Evolutionary conservation across 2,888 invertebrate genomes (phyloP).

Genomic region (Buathra laborator): DNA sequence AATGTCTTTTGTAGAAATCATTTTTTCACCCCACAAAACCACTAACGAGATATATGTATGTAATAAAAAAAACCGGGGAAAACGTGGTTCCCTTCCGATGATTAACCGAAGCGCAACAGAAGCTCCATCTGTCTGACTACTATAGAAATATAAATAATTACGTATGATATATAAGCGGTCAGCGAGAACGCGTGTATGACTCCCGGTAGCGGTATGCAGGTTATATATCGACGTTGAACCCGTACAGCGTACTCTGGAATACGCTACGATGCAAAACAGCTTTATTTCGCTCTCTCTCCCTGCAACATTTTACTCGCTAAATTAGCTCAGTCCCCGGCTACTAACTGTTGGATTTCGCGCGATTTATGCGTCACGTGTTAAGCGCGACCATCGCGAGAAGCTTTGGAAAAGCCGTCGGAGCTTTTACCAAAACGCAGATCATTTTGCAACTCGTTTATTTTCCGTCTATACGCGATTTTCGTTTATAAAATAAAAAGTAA

Average conservation of each 20-base stretch:
- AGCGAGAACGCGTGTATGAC: constrained; percentile 62
- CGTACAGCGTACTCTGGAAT: constrained; percentile 57
- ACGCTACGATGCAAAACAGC: constrained; percentile 65
- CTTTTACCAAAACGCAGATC: constrained; percentile 12
- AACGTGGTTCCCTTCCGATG: constrained; percentile 8
- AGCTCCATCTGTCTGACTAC: constrained; percentile 25
- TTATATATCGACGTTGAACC: constrained; percentile 64
- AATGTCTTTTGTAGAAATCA: too few species aligned
- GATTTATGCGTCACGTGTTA: constrained; percentile 77
- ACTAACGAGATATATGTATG: neutral
- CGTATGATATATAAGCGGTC: constrained; percentile 78
- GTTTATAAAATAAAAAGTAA: neutral
- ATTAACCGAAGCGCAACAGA: constrained; percentile 52
- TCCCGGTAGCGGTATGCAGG: constrained; percentile 62
- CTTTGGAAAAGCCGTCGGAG: constrained; percentile 71
- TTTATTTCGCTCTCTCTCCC: constrained; percentile 78
- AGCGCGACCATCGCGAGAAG: constrained; percentile 19
- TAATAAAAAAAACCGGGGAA: too few species aligned
- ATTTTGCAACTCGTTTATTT: constrained; percentile 1
- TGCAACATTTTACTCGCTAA: constrained; percentile 79
- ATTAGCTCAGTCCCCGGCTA: constrained; percentile 77
- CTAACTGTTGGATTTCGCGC: constrained; percentile 47
- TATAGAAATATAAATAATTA: constrained; percentile 82
- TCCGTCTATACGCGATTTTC: neutral
- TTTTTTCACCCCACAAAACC: neutral